These are phyloP conservation scores for Apantesis nais DNA, from an alignment of 2,888 invertebrate genomes.

Conservation along the genomic window DNA sequence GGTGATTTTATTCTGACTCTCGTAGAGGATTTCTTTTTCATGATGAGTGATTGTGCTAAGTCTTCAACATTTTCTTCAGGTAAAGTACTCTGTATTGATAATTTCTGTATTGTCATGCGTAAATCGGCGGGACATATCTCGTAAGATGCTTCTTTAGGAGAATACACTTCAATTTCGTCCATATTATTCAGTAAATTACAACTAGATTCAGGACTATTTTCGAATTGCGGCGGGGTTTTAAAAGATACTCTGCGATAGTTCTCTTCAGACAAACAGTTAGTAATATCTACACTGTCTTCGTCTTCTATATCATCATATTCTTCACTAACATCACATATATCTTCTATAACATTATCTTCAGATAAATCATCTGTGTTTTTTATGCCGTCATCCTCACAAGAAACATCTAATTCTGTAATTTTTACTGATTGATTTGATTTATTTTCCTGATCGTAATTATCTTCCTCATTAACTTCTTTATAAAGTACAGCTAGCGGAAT, in stretches of 20 bases:
- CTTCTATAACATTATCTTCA: background rate
- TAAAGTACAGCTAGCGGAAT: conserved; percentile 41
- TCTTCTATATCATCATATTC: conserved; percentile 1
- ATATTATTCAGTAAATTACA: background rate
- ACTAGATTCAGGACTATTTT: background rate
- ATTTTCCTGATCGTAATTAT: conserved; percentile 2
- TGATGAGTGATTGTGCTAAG: conserved; percentile 24
- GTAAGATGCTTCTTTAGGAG: conserved; percentile 43
- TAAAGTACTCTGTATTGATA: conserved; percentile 59
- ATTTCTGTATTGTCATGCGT: conserved; percentile 57
- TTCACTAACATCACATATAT: background rate
- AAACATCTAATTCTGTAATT: conserved; percentile 34
- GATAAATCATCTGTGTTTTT: background rate
- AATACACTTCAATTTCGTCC: conserved; percentile 1
- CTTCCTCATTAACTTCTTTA: conserved; percentile 24
- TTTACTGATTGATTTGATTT: conserved; percentile 16
- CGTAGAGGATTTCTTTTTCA: conserved; percentile 64
- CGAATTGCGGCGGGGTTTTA: background rate
- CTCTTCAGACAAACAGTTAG: background rate
- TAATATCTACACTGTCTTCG: background rate
- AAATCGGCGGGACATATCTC: conserved; percentile 58
- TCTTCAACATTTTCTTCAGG: conserved; percentile 67
- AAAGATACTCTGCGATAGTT: conserved; percentile 8
- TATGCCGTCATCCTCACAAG: background rate
- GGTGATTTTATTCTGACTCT: conserved; percentile 74